Evolutionary conservation across 2,113 vertebrate species (phyloP).

Genomic region (Arvicanthis niloticus): DNA sequence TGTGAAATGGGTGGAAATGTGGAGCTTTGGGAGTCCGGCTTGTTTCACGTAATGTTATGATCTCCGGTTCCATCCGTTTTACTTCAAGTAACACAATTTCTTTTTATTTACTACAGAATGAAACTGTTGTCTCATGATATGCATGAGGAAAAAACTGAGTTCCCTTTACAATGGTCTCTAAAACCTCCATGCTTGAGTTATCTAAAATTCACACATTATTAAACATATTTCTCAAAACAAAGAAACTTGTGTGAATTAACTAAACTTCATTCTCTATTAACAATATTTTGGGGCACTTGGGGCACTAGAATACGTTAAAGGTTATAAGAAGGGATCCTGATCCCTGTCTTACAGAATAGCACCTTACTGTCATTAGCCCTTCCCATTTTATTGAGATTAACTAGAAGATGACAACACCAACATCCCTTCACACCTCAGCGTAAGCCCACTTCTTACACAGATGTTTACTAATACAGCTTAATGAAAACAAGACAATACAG

Average conservation of each 20-base stretch:
- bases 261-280: background rate
- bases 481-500: background rate
- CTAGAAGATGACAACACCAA: background rate
- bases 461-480: background rate
- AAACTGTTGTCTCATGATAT: background rate
- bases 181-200: background rate
- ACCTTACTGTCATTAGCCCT: background rate
- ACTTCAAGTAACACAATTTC: background rate
- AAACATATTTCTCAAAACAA: background rate
- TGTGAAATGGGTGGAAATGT: background rate
- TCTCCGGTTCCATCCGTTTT: background rate
- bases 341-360: background rate
- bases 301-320: background rate
- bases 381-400: background rate
- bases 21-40: background rate
- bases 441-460: background rate
- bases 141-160: background rate
- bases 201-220: background rate
- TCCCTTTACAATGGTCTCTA: background rate
- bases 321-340: background rate
- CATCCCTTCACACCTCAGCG: background rate
- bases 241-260: conserved; percentile 11
- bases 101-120: background rate
- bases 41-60: background rate
- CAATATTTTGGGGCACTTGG: background rate